Evolutionary conservation across 2,113 vertebrate species (phyloP), one percentile per base, ranked within the genome.

Genomic region (Gallinago jamesoni): DNA sequence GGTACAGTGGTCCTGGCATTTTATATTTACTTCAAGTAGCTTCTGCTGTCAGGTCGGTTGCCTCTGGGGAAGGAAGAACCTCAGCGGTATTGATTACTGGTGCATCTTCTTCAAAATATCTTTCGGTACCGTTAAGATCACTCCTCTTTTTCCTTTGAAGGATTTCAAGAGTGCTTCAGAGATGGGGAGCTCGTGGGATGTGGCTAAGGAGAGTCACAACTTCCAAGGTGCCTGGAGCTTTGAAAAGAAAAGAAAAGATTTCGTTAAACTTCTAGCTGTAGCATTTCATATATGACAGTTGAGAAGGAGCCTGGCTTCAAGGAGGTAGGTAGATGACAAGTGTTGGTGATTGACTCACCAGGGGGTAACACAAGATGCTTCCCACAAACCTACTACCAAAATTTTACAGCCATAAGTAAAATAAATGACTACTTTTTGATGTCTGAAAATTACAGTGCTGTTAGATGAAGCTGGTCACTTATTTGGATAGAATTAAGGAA

Each of bases 201-300:
- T 86, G 67, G 41, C 62, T 92, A 17, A 94, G 60, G 48, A 84
- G 47, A 90, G 52, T 75, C 60, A 55, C 67, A 76, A n/a, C 59
- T 88, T 86, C 70, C 68, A 63, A 86, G 41, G 55, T 6, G 1
- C 55, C 50, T 77, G 93, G 31, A 91, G 72, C 31, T 59, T 76
- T 93, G 81, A 70, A 83, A 95, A 74, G 48, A 33, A 86, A 84
- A 73, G 28, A 75, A 89, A 82, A 31, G 33, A 73, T 94, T 90
- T 78, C 89, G 52, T 78, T 89, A 59, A 81, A 52, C 22, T 75
- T 74, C 63, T 64, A 1, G 60, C 31, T 53, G 31, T 90, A 84
- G 41, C 23, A 55, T 87, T 92, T 87, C 73, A 43, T 64, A n/a
- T 24, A 4, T 78, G 64, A 55, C 74, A 84, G 23, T 33, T 2